phyloP scores from a whole-genome alignment of 2,797 vertebrate species.

The Rhabdophis nuchalis region DNA sequence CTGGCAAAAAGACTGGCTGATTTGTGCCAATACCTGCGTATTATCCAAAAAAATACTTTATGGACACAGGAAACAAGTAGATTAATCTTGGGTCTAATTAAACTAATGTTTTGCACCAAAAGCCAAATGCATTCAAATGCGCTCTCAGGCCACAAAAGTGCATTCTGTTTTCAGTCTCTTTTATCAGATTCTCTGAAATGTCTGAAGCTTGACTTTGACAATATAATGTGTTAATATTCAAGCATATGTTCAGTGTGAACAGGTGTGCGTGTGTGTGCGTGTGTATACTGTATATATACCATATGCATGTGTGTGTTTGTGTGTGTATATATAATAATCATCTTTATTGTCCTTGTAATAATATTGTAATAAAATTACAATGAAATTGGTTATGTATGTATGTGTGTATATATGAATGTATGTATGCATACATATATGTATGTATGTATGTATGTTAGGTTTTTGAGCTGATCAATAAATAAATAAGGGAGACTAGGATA shows the following conservation, averaged over 20 bases:
- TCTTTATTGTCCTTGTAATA: too few relatives aligned
- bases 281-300: too few relatives aligned
- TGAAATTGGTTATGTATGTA: too few relatives aligned
- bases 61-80: neutral
- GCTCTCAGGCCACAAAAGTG: neutral
- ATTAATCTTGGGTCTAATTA: neutral
- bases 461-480: too few relatives aligned
- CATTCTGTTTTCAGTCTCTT: neutral
- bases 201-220: neutral
- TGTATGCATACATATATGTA: too few relatives aligned
- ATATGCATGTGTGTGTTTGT: too few relatives aligned
- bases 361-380: too few relatives aligned
- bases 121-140: neutral
- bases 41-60: neutral
- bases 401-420: too few relatives aligned
- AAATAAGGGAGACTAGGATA: too few relatives aligned
- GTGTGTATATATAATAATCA: too few relatives aligned
- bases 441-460: too few relatives aligned
- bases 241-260: neutral
- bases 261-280: too few relatives aligned
- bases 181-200: neutral
- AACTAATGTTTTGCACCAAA: constrained; percentile 14
- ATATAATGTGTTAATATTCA: neutral
- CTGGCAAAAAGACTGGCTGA: neutral
- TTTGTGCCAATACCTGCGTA: neutral